Percentiles rank a stretch among this genome's conserved stretches.
Evolutionary conservation across 2,113 vertebrate species (phyloP).

Genomic region (Tiliqua scincoides): DNA sequence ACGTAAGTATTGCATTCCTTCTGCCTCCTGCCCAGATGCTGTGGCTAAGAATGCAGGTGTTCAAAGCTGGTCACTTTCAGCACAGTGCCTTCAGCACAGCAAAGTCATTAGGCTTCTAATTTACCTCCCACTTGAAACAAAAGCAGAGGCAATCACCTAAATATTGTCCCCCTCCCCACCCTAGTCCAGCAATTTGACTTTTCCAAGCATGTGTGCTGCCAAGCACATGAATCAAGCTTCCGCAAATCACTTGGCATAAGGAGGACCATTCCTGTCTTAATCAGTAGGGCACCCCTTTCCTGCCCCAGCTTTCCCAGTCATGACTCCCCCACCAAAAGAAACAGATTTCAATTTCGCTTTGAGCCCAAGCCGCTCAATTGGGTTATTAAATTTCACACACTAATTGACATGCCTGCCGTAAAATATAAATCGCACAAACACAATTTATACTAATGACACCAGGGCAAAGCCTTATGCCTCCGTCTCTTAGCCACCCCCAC

Average conservation of each 20-base stretch:
- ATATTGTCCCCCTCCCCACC: background rate
- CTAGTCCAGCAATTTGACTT: background rate
- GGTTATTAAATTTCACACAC: constrained; percentile 76
- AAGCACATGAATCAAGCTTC: constrained; percentile 12
- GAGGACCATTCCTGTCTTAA: background rate
- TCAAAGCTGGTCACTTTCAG: background rate
- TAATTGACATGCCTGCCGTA: constrained; percentile 69
- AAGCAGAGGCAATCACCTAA: constrained; percentile 21
- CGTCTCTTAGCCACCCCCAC: constrained; percentile 44
- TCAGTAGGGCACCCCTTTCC: accelerated
- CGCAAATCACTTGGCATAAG: constrained; percentile 1
- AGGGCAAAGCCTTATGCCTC: constrained; percentile 45
- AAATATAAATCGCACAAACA: constrained; percentile 71
- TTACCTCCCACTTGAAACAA: background rate
- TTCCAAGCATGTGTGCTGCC: background rate
- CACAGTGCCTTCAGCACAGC: background rate
- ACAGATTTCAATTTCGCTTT: constrained; percentile 70
- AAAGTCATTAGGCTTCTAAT: background rate
- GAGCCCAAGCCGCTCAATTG: constrained; percentile 60
- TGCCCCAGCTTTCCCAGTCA: constrained; percentile 6
- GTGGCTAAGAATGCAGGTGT: background rate
- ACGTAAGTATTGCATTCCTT: background rate
- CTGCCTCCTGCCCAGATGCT: background rate
- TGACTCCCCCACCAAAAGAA: constrained; percentile 43
- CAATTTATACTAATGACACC: constrained; percentile 70